Base-by-base conservation (phyloP, 2,888 invertebrate genomes). In the Limnephilus rhombicus region DNA sequence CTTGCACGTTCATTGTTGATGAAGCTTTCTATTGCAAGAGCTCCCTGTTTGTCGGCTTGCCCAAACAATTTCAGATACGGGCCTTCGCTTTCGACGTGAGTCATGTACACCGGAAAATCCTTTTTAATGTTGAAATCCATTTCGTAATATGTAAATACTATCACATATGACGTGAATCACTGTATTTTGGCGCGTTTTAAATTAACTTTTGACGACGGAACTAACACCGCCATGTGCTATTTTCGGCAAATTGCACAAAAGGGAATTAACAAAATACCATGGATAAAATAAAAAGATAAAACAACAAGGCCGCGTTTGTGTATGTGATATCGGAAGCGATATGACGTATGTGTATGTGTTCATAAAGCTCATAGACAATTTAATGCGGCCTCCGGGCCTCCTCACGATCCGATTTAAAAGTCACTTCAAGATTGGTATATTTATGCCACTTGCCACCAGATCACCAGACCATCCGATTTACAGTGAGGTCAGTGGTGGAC, bases 11-110 rank as follows among this genome's bases (percentile, higher is more conserved):
- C 81, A 34, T 68, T 49, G 92, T 95, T 94, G 92, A 96, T 96
- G 85, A 96, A 94, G 92, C 96, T 96, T 94, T 97, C 97, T 87
- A 97, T 95, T 94, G 96, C 96, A 91, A 96, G 94, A 1, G 97
- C 96, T 85, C 96, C 95, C 93, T 96, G 95, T 94, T 97, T 96
- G 94, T 97, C 97, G 0, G 96, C 95, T 95, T 98, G 98, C 49
- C 98, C 98, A 96, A 97, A 97, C 94, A 98, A 96, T 95, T 97
- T 97, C 92, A 98, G 95, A 94, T 97, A 97, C 92, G 97, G 97
- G 53, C 97, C 97, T 93, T 97, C 97, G 90, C 97, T 96, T 94
- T 98, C 98, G 93, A 98, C 96, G 95, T 97, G 97, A 93, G 98
- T 98, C 94, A 97, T 96, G 94, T 95, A 96, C 88, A 97, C 95